Conservation (phyloP, 2,113 vertebrate species). For the Peromyscus leucopus region DNA sequence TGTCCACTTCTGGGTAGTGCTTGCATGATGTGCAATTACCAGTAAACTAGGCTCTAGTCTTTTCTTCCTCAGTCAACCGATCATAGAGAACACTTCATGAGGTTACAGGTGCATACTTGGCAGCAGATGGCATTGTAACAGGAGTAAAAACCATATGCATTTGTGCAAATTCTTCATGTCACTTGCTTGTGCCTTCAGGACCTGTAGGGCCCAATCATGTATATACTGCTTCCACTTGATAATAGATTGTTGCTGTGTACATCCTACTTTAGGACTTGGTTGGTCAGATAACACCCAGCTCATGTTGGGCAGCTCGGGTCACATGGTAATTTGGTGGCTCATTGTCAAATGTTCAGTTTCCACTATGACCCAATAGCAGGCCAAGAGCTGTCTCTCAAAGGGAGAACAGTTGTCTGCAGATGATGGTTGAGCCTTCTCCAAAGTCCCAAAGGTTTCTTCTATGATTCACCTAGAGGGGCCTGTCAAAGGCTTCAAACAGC, state of each 20-base stretch:
- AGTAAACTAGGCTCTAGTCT: not conserved
- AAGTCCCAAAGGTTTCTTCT: not conserved
- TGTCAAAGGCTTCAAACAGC: not conserved
- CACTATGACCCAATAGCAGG: not conserved
- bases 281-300: not conserved
- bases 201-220: not conserved
- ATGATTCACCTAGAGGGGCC: not conserved
- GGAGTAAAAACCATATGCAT: not conserved
- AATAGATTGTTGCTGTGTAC: not conserved
- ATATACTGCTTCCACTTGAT: not conserved
- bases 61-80: not conserved
- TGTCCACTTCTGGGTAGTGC: not conserved
- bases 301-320: not conserved
- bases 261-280: not conserved
- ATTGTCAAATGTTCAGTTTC: not conserved
- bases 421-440: not conserved
- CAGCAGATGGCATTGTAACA: not conserved
- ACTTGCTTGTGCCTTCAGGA: not conserved
- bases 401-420: not conserved
- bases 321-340: not conserved
- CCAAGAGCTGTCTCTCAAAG: not conserved
- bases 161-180: not conserved
- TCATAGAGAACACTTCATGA: not conserved
- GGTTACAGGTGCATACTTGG: not conserved
- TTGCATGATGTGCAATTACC: not conserved